Evolutionary conservation across 2,797 vertebrate genomes (phyloP).

Genomic region (Ispidina picta): DNA sequence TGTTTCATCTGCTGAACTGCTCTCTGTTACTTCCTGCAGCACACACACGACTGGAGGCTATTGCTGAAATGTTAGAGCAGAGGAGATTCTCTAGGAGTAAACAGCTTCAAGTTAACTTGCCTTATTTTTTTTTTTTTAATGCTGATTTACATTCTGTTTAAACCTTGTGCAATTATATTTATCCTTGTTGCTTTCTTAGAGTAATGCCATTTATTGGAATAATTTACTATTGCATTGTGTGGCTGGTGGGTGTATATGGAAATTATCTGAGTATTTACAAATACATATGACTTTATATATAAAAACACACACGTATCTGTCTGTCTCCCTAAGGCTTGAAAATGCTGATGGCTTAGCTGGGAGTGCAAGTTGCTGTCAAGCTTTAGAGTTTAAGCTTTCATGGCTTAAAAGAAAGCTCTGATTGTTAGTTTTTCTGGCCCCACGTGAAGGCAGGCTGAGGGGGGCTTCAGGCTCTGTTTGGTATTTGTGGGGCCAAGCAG

Average conservation of each 20-base stretch:
- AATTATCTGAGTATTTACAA: conserved; percentile 47
- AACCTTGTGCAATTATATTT: conserved; percentile 55
- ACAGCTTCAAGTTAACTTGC: conserved; percentile 43
- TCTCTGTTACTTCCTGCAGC: conserved; percentile 70
- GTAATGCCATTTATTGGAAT: conserved; percentile 50
- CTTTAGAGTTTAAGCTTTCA: not conserved
- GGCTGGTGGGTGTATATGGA: conserved; percentile 11
- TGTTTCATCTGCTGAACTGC: conserved; percentile 80
- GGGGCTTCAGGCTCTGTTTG: not conserved
- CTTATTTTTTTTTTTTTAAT: not conserved
- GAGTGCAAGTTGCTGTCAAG: not conserved
- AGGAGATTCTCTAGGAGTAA: conserved; percentile 59
- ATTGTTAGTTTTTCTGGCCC: conserved; percentile 4
- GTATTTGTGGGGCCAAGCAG: not conserved
- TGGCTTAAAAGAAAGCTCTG: conserved; percentile 6
- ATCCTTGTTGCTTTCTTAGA: conserved; percentile 29
- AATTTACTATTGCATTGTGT: conserved; percentile 27
- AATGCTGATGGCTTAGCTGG: conserved; percentile 31
- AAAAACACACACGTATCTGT: conserved; percentile 7
- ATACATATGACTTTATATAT: conserved; percentile 10
- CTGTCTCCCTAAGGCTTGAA: conserved; percentile 26
- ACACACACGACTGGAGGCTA: conserved; percentile 64
- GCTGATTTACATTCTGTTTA: conserved; percentile 60
- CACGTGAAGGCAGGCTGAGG: not conserved
- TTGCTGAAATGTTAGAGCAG: conserved; percentile 46